Base-by-base conservation (phyloP, 2,888 invertebrate genomes). In the Dorcus hopei region DNA sequence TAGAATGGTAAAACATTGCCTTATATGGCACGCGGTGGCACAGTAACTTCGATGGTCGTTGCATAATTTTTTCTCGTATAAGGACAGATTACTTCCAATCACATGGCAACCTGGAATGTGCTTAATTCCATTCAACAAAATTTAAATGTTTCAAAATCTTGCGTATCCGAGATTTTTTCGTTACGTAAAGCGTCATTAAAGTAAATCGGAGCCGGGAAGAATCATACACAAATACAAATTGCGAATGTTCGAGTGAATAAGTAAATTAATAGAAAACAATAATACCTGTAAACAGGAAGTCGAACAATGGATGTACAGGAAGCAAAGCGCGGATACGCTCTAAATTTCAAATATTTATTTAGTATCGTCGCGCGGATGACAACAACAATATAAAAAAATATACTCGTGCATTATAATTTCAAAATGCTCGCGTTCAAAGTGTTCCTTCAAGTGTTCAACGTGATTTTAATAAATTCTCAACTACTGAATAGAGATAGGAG, bases 251-350 rank as follows among this genome's bases (percentile, higher is more conserved):
- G 26, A 33, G 26, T 33, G 26, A 33, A 33, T 33, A 33, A 33
- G 26, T 33, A 33, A 33, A 33, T 33, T 33, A 33, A 33, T 33
- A 33, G 26, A 11, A 19, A 50, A 51, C 51, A 47, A 54, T 54
- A 45, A 38, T 38, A 9, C 9, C 47, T 47, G 39, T 55, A 38
- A 52, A 65, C 70, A 68, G 71, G 70, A 71, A 65, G 63, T 63
- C 52, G 62, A 65, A 72, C 71, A 73, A 73, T 67, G 67, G 65
- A 59, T 59, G 60, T 52, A 68, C 68, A 65, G 71, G 71, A 72
- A 70, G 63, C 47, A 11, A 43, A 38, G 26, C 41, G 26, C 43
- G 45, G 38, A 54, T 38, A 33, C 41, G 41, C 54, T 38, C 23
- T 45, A 38, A 23, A 48, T 38, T 54, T n/a, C 47, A 45, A 47